Evolutionary conservation across 2,113 vertebrate species (phyloP).

Genomic region (Chelonoidis abingdonii): DNA sequence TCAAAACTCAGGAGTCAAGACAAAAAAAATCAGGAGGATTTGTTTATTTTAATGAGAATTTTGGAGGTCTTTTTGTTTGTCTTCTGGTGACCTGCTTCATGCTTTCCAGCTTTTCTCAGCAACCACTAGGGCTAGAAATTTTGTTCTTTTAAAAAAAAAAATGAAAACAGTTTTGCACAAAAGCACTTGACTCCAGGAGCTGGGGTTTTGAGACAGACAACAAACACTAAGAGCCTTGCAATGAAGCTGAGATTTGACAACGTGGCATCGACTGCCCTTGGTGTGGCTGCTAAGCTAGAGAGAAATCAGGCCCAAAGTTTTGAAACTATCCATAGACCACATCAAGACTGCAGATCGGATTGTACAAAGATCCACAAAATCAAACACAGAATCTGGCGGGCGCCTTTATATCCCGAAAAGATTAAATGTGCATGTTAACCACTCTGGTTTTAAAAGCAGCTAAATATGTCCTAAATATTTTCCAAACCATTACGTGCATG

Average conservation of each 20-base stretch:
- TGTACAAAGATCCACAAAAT: neutral
- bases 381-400: neutral
- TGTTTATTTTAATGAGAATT: slow-evolving; percentile 50
- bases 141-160: neutral
- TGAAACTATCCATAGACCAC: neutral
- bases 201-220: neutral
- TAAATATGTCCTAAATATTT: neutral
- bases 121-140: neutral
- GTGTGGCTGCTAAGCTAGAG: neutral
- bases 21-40: neutral
- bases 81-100: neutral
- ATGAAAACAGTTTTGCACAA: neutral
- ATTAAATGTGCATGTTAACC: neutral
- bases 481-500: neutral
- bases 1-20: neutral
- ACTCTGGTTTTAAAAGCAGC: neutral
- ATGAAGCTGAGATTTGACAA: neutral
- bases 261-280: neutral
- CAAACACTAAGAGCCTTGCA: neutral
- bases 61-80: slow-evolving; percentile 45
- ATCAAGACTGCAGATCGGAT: neutral
- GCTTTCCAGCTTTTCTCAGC: neutral
- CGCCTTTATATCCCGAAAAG: neutral
- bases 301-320: neutral
- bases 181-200: neutral